phyloP scores from a whole-genome alignment of 1,140 invertebrate genomes.

The Bombus pyrosoma region DNA sequence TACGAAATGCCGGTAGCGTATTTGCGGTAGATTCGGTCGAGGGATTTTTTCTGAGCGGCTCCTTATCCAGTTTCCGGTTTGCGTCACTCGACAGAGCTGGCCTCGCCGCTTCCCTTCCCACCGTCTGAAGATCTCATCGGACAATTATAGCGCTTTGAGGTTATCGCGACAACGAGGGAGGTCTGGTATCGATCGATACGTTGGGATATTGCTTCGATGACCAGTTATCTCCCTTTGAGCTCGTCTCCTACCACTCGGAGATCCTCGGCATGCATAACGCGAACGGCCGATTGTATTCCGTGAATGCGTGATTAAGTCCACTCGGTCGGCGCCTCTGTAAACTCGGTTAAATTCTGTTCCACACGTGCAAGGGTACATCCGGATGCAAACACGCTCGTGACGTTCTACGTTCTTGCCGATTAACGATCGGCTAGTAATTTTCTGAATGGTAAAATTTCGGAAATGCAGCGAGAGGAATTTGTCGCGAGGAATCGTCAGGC shows the following conservation, averaged over 20 bases:
- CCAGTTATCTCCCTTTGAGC: slow-evolving; percentile 68
- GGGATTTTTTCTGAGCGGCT: background rate
- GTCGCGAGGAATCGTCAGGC: too few species aligned
- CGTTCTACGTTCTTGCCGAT: background rate
- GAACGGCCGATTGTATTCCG: slow-evolving; percentile 62
- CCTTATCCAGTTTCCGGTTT: slow-evolving; percentile 33
- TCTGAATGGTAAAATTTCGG: background rate
- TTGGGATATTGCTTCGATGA: slow-evolving; percentile 70
- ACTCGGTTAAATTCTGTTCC: slow-evolving; percentile 26
- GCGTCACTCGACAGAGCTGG: slow-evolving; percentile 14
- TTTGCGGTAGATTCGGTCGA: background rate
- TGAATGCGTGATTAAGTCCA: slow-evolving; percentile 64
- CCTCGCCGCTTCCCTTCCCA: background rate
- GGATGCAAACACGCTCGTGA: background rate
- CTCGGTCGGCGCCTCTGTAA: slow-evolving; percentile 43
- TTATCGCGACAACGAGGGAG: slow-evolving; percentile 58
- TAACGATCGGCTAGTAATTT: background rate
- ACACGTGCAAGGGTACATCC: background rate
- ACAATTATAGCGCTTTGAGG: slow-evolving; percentile 69
- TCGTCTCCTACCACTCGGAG: slow-evolving; percentile 47
- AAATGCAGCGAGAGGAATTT: background rate
- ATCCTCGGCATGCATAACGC: slow-evolving; percentile 58
- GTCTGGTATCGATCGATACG: slow-evolving; percentile 64
- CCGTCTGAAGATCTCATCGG: slow-evolving; percentile 47
- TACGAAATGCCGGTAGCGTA: background rate